Conservation (phyloP, 2,888 invertebrate species). For the Cantharis flavilabris region DNA sequence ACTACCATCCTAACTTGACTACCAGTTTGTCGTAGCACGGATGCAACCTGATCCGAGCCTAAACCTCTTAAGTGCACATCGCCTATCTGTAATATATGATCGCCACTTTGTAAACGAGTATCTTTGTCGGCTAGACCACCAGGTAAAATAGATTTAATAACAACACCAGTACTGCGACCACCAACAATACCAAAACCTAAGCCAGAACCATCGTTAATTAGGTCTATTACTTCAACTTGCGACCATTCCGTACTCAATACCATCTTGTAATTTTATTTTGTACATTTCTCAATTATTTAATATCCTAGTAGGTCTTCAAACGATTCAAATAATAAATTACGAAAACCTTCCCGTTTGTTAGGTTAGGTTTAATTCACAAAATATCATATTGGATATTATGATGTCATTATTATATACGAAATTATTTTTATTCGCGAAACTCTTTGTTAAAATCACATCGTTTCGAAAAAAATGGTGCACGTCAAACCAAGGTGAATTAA, state of each 20-base stretch:
- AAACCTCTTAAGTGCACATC: constrained; percentile 85
- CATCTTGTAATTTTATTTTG: constrained; percentile 54
- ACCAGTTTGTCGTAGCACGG: constrained; percentile 72
- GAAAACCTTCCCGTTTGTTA: constrained; percentile 14
- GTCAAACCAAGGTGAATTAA: background rate
- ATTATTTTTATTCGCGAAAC: background rate
- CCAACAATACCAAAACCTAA: constrained; percentile 99
- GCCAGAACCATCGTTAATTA: constrained; percentile 96
- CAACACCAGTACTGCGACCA: constrained; percentile 96
- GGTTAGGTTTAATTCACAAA: constrained; percentile 21
- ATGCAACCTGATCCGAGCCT: constrained; percentile 68
- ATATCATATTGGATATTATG: background rate
- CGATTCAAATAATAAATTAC: constrained; percentile 3
- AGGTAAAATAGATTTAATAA: constrained; percentile 95
- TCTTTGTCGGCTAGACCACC: constrained; percentile 97
- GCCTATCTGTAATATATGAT: constrained; percentile 95
- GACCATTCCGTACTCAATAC: constrained; percentile 99
- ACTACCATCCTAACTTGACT: constrained; percentile 85
- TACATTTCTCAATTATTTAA: constrained; percentile 17
- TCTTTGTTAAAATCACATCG: background rate
- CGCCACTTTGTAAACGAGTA: constrained; percentile 92
- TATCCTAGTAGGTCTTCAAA: constrained; percentile 8
- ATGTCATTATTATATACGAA: background rate
- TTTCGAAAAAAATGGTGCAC: background rate
- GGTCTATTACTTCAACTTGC: constrained; percentile 97